Percentiles rank a stretch among this genome's conserved stretches.
Conservation (phyloP, 2,113 vertebrate species). For the Ailurus styani region DNA sequence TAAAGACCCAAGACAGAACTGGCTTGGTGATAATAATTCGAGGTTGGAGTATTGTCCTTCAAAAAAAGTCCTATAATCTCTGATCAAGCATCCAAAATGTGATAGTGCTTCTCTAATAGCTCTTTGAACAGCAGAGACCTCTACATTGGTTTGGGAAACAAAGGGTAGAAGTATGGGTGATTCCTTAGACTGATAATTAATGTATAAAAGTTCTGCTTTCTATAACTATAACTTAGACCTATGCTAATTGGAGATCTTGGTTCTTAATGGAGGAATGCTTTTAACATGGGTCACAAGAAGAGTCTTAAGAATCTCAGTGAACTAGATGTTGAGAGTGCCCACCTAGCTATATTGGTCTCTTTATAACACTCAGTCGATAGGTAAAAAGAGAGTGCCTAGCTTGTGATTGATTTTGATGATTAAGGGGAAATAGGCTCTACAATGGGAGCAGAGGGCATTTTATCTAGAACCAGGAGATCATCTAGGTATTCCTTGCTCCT, state of each 20-base stretch:
- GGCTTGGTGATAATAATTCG: neutral
- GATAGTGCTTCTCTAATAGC: neutral
- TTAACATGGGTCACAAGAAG: neutral
- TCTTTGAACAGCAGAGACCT: neutral
- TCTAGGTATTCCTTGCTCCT: neutral
- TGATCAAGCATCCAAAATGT: neutral
- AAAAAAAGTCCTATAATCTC: neutral
- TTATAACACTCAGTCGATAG: neutral
- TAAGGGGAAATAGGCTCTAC: neutral
- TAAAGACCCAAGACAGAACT: neutral
- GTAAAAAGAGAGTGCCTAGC: neutral
- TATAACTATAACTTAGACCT: neutral
- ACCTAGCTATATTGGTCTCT: neutral
- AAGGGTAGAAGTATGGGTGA: neutral
- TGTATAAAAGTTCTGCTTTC: neutral
- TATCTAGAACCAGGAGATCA: neutral
- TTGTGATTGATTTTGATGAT: neutral
- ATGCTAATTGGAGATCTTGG: neutral
- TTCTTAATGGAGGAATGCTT: neutral
- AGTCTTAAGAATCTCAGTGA: neutral
- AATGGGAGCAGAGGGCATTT: neutral
- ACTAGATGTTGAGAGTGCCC: neutral
- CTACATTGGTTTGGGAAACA: neutral
- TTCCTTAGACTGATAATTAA: neutral
- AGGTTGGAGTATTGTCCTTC: neutral